Base-by-base conservation (phyloP, 2,113 vertebrate genomes). In the Ammodytes marinus region DNA sequence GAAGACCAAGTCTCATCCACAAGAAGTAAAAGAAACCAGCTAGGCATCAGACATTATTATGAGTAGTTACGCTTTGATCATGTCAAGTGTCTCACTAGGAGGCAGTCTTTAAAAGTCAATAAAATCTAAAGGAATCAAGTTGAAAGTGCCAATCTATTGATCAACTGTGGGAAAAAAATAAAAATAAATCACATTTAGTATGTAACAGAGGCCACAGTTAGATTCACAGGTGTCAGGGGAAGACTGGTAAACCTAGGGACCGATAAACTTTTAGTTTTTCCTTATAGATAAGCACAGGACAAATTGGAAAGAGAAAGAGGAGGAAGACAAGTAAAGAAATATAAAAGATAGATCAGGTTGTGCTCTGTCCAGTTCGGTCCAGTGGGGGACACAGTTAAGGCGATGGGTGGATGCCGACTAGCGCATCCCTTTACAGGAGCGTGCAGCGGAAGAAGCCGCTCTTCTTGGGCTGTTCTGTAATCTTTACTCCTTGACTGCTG, bases 381-480 rank as follows among this genome's bases (percentile, higher is more conserved):
- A 95, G 95, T 83, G 86, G 84, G 74, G 92, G 92, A 90, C 90
- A 83, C 66, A 54, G 84, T 90, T 94, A 95, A 97, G 96, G 97
- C 96, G n/a, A 58, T 50, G 89, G 27, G 93, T 94, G 95, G 87
- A 86, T 89, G 86, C 77, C 14, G 17, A 81, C 11, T 1, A 58
- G 70, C 58, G 46, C 0, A 54, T 69, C 69, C 60, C 55, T 93
- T 99, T 96, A 99, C 95, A 99, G 96, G 77, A 99, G 96, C 68
- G 86, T 90, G 91, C 98, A 99, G 94, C 98, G 96, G 94, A 99
- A 99, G 94, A 99, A 97, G 91, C 96, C 97, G 96, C 93, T 97
- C 94, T 97, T 98, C 96, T 97, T 99, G 93, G 97, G 97, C 82
- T 96, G 97, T 65, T 99, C 97, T 9, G 96, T 92, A 89, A 99